Percentiles rank a stretch among this genome's conserved stretches.
Evolutionary conservation across 2,888 invertebrate genomes (phyloP).

Genomic region (Neoitamus cyanurus): DNA sequence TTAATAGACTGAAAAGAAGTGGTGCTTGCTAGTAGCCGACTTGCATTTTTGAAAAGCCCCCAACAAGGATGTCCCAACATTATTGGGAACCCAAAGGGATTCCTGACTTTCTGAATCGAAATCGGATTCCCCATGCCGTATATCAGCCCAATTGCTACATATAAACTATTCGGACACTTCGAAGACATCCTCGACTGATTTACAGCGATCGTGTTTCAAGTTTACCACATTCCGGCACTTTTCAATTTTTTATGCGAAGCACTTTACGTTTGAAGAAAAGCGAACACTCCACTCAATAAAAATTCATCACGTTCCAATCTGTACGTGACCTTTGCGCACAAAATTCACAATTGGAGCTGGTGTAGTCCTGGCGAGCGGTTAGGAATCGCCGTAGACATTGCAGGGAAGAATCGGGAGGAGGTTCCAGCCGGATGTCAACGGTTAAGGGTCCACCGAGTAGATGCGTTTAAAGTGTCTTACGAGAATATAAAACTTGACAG

Average conservation of each 20-base stretch:
- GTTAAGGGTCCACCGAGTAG: neutral
- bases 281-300: constrained; percentile 28
- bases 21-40: neutral
- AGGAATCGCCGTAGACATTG: neutral
- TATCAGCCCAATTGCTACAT: constrained; percentile 27
- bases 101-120: neutral
- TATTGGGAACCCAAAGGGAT: neutral
- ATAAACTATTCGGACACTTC: constrained; percentile 28
- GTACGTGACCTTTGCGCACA: constrained; percentile 27
- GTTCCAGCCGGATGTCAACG: neutral
- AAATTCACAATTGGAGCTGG: constrained; percentile 13
- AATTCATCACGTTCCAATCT: constrained; percentile 29
- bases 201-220: constrained; percentile 29
- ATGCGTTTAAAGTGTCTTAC: constrained; percentile 14
- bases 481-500: neutral
- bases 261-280: constrained; percentile 22
- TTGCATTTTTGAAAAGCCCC: neutral
- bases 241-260: constrained; percentile 41
- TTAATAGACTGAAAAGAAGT: neutral
- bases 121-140: neutral
- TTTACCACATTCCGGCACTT: constrained; percentile 19
- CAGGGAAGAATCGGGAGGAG: neutral
- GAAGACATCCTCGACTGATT: constrained; percentile 36
- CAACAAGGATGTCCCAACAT: neutral
- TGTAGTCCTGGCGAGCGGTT: neutral